Conservation (phyloP, 2,888 invertebrate genomes). For the Polymixis lichenea region DNA sequence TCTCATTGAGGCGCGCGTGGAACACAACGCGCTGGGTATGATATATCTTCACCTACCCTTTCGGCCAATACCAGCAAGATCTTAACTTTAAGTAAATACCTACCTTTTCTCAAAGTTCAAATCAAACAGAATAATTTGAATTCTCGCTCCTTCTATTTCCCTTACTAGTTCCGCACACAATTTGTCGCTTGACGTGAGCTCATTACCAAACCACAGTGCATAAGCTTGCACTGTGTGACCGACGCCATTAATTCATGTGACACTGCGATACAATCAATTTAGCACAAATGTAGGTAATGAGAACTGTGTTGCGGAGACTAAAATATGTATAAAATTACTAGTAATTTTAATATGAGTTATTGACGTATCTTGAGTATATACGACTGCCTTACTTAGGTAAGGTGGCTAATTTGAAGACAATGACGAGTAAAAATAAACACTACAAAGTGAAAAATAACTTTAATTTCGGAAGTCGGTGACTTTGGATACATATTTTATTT, state of each 20-base stretch:
- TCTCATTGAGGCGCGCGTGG: too few species aligned
- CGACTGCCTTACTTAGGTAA: background rate
- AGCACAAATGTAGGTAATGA: conserved; percentile 54
- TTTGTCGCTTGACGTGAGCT: conserved; percentile 71
- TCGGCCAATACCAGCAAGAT: too few species aligned
- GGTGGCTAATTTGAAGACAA: background rate
- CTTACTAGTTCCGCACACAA: conserved; percentile 51
- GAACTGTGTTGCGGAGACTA: conserved; percentile 1
- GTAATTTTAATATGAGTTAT: background rate
- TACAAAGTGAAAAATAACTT: too few species aligned
- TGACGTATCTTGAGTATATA: too few species aligned
- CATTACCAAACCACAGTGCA: conserved; percentile 79
- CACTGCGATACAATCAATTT: conserved; percentile 37
- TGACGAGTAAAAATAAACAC: too few species aligned
- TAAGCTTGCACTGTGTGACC: conserved; percentile 32
- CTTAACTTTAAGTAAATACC: too few species aligned
- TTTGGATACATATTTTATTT: too few species aligned
- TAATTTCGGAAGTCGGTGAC: too few species aligned
- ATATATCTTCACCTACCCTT: too few species aligned
- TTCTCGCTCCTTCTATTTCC: conserved; percentile 1
- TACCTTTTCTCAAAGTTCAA: background rate
- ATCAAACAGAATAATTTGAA: background rate
- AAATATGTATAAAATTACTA: background rate
- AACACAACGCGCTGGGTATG: too few species aligned
- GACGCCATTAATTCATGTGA: conserved; percentile 48